Percentiles rank a stretch among this genome's conserved stretches.
Conservation (phyloP, 1,140 invertebrate species). For the Nautilus pompilius region DNA sequence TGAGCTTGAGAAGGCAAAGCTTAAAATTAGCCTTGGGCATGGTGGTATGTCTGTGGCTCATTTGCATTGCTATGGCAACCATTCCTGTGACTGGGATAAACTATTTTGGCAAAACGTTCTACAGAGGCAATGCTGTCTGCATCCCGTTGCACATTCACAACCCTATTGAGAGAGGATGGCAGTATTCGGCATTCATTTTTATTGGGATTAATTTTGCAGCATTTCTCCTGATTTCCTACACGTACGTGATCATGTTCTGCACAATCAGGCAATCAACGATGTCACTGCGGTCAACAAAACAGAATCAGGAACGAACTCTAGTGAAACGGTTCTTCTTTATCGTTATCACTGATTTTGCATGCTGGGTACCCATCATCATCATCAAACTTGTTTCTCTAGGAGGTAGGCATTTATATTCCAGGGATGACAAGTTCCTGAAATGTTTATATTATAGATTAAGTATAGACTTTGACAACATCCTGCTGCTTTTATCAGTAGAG, state of each 20-base stretch:
- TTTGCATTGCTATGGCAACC: conserved; percentile 64
- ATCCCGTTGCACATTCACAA: conserved; percentile 52
- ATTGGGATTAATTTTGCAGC: conserved; percentile 50
- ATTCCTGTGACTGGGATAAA: conserved; percentile 68
- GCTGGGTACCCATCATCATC: conserved; percentile 51
- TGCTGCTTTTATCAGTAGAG: too few species aligned
- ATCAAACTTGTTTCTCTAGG: conserved; percentile 22
- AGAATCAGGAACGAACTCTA: conserved; percentile 59
- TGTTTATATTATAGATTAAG: too few species aligned
- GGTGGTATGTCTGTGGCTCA: conserved; percentile 65
- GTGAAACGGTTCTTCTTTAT: conserved; percentile 47
- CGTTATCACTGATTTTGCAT: conserved; percentile 50
- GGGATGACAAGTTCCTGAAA: too few species aligned
- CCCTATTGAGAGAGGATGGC: conserved; percentile 51
- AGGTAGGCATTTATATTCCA: too few species aligned
- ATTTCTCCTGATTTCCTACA: conserved; percentile 55
- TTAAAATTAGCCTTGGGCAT: conserved; percentile 57
- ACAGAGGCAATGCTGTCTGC: conserved; percentile 52
- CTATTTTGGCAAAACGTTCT: conserved; percentile 55
- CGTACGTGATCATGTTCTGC: conserved; percentile 60
- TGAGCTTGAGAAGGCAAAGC: conserved; percentile 40
- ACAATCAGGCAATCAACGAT: conserved; percentile 65
- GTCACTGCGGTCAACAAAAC: conserved; percentile 61
- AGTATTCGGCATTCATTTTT: conserved; percentile 54
- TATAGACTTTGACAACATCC: too few species aligned